phyloP scores from a whole-genome alignment of 2,113 vertebrate genomes.

The Bucco capensis region DNA sequence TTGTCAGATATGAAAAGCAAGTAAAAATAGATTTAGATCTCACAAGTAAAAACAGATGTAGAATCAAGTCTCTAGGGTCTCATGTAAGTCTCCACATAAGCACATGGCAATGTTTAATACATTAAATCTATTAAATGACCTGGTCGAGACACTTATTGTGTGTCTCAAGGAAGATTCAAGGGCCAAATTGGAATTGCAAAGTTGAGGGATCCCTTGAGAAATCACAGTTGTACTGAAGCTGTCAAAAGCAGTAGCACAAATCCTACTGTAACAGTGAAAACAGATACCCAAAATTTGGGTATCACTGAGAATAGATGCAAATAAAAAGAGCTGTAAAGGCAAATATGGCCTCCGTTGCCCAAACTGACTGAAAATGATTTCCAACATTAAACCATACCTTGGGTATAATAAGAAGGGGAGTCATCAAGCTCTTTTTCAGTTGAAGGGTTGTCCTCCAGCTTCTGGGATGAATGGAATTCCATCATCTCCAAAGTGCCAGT shows the following conservation, averaged over 20 bases:
- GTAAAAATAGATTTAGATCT: too few species aligned
- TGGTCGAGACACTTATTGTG: neutral
- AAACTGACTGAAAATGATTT: neutral
- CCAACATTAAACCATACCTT: constrained; percentile 63
- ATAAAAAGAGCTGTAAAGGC: neutral
- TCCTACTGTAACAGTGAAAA: neutral
- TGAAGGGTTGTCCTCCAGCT: neutral
- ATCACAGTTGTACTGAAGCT: neutral
- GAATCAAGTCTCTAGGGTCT: neutral
- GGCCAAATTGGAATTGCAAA: neutral
- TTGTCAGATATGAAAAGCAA: neutral
- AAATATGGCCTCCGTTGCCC: neutral
- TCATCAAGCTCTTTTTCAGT: constrained; percentile 25
- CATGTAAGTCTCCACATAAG: neutral
- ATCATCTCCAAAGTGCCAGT: constrained; percentile 38
- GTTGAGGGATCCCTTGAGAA: neutral
- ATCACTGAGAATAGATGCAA: neutral
- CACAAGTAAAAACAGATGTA: neutral
- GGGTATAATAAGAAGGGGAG: constrained; percentile 17
- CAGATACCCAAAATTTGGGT: too few species aligned
- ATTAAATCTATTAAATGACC: neutral
- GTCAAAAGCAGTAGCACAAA: neutral
- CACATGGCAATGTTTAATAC: neutral
- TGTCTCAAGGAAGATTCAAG: neutral
- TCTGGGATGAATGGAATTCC: constrained; percentile 31